Conservation (phyloP, 2,888 invertebrate genomes). For the Melitaea athalia region DNA sequence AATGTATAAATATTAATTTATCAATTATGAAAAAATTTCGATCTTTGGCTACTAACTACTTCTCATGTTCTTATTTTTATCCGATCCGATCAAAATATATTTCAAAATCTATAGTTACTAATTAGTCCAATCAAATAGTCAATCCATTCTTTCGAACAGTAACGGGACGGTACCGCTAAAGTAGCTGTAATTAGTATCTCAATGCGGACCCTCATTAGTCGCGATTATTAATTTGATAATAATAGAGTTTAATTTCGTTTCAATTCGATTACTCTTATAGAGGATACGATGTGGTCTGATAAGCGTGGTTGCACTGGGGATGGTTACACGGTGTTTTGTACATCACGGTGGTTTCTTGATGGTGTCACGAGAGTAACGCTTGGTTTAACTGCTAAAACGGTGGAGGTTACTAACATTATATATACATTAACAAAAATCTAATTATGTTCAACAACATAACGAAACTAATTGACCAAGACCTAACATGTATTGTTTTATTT, state of each 20-base stretch:
- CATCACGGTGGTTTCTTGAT: conserved; percentile 51
- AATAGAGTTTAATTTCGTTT: conserved; percentile 48
- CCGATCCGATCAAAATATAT: conserved; percentile 22
- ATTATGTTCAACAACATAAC: conserved; percentile 2
- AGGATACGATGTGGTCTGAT: conserved; percentile 72
- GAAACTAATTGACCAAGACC: background rate
- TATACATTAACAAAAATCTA: conserved; percentile 19
- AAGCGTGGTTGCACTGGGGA: conserved; percentile 73
- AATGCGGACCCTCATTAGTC: conserved; percentile 66
- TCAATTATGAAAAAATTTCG: conserved; percentile 10
- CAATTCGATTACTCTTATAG: conserved; percentile 42
- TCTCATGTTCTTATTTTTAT: conserved; percentile 19
- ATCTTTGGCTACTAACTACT: conserved; percentile 13
- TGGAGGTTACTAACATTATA: conserved; percentile 51
- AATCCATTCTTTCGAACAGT: conserved; percentile 12
- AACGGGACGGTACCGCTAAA: conserved; percentile 56
- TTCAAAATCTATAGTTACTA: conserved; percentile 22
- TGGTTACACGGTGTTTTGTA: conserved; percentile 63
- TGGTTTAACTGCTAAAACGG: conserved; percentile 51
- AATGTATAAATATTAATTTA: conserved; percentile 9
- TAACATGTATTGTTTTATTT: background rate
- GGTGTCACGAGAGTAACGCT: conserved; percentile 51
- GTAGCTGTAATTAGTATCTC: conserved; percentile 70
- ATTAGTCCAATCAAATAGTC: conserved; percentile 27
- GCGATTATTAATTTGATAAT: conserved; percentile 50